Conservation (phyloP, 2,797 vertebrate genomes). For the Pelodytes ibericus region DNA sequence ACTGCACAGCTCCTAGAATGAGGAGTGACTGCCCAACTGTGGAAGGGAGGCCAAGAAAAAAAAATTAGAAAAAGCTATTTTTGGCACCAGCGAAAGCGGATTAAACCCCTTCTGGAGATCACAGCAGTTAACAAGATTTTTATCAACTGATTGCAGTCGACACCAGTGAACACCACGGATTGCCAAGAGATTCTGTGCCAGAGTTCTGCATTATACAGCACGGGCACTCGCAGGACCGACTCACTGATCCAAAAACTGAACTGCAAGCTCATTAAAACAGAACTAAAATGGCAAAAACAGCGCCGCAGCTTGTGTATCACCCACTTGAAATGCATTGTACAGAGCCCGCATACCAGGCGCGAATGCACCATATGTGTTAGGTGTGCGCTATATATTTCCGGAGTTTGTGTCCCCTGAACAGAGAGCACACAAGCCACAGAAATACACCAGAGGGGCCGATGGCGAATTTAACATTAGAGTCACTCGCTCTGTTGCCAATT, state of each 20-base stretch:
- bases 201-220: slow-evolving; percentile 23
- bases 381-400: no score
- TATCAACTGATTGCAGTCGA: slow-evolving; percentile 44
- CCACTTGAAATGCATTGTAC: no score
- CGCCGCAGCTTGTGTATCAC: background rate
- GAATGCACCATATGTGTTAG: no score
- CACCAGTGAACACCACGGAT: slow-evolving; percentile 27
- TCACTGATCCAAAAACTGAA: background rate
- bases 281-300: background rate
- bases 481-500: no score
- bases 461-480: no score
- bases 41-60: slow-evolving; percentile 17
- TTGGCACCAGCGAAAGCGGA: slow-evolving; percentile 4
- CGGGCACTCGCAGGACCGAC: background rate
- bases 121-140: slow-evolving; percentile 55
- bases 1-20: background rate
- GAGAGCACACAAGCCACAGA: no score
- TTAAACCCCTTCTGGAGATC: slow-evolving; percentile 53
- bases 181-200: slow-evolving; percentile 41
- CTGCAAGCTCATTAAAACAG: slow-evolving; percentile 1
- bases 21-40: background rate
- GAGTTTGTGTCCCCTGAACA: no score
- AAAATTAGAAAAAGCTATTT: slow-evolving; percentile 14
- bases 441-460: no score
- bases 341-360: no score